Conservation (phyloP, 2,113 vertebrate genomes). For the Microtus oregoni region DNA sequence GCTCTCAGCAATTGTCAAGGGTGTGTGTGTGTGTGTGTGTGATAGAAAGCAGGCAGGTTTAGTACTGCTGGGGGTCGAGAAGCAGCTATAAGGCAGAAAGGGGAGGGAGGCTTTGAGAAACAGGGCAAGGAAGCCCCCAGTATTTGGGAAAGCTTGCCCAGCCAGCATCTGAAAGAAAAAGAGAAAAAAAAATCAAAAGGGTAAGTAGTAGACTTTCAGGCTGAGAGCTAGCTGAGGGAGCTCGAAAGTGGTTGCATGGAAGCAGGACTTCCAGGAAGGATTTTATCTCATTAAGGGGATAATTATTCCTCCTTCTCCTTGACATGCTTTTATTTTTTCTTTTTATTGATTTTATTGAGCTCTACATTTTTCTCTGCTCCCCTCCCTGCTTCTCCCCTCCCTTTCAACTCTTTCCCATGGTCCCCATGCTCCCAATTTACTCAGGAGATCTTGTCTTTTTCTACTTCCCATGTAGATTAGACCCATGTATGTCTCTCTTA, state of each 20-base stretch:
- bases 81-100: background rate
- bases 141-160: background rate
- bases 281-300: no score
- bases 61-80: no score
- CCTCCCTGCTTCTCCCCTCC: no score
- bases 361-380: no score
- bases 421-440: no score
- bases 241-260: background rate
- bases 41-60: background rate
- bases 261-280: background rate
- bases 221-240: background rate
- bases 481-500: no score
- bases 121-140: no score
- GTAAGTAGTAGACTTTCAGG: background rate
- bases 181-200: background rate
- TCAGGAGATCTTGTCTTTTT: no score
- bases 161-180: background rate
- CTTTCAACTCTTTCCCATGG: no score
- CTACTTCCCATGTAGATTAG: no score
- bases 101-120: background rate
- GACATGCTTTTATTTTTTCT: background rate
- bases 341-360: no score
- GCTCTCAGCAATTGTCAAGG: background rate
- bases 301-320: background rate
- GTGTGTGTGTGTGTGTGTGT: no score